A percentile compares a stretch with the other conserved stretches of the same genome.
phyloP scores from a whole-genome alignment of 2,888 invertebrate genomes.

The Microctonus brassicae region DNA sequence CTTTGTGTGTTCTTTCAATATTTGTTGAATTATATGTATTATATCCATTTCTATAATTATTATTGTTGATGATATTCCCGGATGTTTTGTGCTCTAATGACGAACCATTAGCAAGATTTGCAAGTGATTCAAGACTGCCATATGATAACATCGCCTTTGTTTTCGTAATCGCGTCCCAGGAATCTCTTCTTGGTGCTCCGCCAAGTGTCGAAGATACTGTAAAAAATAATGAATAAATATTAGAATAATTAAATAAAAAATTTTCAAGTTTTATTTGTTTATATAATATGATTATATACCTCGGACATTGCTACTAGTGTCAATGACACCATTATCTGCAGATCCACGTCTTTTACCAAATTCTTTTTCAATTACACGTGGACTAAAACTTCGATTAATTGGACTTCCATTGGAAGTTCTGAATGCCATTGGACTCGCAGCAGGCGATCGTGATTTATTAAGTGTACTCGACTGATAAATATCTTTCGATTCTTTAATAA shows the following conservation, averaged over 20 bases:
- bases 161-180: constrained; percentile 87
- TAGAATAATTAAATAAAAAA: neutral
- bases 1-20: constrained; percentile 58
- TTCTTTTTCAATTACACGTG: constrained; percentile 56
- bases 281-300: constrained; percentile 45
- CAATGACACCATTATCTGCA: constrained; percentile 60
- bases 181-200: constrained; percentile 76
- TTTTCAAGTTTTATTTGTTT: too few species aligned
- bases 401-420: constrained; percentile 58
- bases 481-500: constrained; percentile 63
- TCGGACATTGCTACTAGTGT: constrained; percentile 66
- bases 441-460: constrained; percentile 59
- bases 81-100: constrained; percentile 73
- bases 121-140: constrained; percentile 79
- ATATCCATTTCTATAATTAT: constrained; percentile 60
- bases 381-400: constrained; percentile 60
- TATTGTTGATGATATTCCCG: constrained; percentile 56
- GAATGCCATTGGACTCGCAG: constrained; percentile 56
- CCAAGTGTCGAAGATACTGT: constrained; percentile 75
- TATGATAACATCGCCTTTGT: constrained; percentile 82
- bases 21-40: constrained; percentile 59
- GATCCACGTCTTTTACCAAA: constrained; percentile 51
- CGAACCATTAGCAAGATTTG: constrained; percentile 77
- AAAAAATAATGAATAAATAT: constrained; percentile 19
- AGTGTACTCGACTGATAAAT: constrained; percentile 59